Evolutionary conservation across 53 echinoderm and acorn worm genomes (phyloP).

Genomic region (Paracentrotus lividus): DNA sequence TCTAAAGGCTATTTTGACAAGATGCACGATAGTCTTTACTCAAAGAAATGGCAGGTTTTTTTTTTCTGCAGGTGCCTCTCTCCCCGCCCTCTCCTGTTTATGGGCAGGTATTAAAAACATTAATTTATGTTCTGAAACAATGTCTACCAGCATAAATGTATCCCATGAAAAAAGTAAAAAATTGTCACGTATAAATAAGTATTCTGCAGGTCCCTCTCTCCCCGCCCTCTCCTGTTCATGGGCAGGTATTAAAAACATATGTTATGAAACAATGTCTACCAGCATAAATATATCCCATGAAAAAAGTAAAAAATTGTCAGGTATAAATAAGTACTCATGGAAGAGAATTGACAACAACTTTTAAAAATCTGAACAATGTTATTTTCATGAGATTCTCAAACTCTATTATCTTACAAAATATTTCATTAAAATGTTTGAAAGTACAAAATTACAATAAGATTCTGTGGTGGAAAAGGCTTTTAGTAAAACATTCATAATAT

Average conservation of each 20-base stretch:
- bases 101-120: not conserved
- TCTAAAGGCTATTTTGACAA: conserved; percentile 46
- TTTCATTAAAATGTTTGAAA: too few relatives aligned
- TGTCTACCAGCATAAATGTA: not conserved
- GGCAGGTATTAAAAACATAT: not conserved
- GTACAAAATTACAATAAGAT: too few relatives aligned
- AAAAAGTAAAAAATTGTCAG: not conserved
- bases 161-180: not conserved
- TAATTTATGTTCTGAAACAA: not conserved
- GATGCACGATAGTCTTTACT: not conserved
- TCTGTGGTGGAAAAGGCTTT: too few relatives aligned
- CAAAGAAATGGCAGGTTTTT: not conserved
- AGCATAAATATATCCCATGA: not conserved
- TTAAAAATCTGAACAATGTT: too few relatives aligned
- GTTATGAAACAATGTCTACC: not conserved
- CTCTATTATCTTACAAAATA: not conserved
- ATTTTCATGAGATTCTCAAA: too few relatives aligned
- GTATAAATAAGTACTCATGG: not conserved
- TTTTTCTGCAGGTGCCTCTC: not conserved
- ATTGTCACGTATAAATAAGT: too few relatives aligned
- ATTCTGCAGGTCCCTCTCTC: not conserved
- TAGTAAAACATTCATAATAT: too few relatives aligned
- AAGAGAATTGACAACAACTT: too few relatives aligned
- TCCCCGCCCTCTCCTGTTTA: not conserved
- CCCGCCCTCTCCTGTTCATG: not conserved